These are phyloP conservation scores for Micropoecilia bifurca DNA, from an alignment of 2,797 vertebrate genomes.

Conservation along the genomic window DNA sequence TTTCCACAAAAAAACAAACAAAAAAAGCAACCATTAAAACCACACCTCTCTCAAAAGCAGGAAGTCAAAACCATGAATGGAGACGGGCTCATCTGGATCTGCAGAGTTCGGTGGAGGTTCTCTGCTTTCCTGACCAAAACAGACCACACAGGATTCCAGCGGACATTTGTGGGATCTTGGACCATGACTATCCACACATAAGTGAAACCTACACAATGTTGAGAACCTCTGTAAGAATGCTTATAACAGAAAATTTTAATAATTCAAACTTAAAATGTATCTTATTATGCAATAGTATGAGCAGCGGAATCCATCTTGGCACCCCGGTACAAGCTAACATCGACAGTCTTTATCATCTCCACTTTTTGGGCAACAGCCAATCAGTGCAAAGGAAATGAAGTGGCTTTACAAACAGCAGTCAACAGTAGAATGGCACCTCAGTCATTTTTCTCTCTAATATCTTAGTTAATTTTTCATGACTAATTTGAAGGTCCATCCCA, in stretches of 20 bases:
- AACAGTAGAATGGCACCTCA: background rate
- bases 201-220: background rate
- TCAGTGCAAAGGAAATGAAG: background rate
- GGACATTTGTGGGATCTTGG: background rate
- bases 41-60: background rate
- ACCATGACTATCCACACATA: background rate
- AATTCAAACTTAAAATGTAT: background rate
- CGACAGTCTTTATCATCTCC: no score
- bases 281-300: background rate
- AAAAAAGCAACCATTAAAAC: background rate
- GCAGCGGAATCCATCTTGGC: background rate
- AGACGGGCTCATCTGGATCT: background rate
- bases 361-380: background rate
- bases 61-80: background rate
- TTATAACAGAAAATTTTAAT: background rate
- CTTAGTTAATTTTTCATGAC: background rate
- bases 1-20: background rate
- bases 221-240: background rate
- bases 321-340: no score
- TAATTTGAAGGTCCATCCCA: background rate
- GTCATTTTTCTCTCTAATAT: background rate
- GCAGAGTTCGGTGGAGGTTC: no score
- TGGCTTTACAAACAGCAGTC: background rate
- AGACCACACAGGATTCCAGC: background rate
- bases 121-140: background rate